Percentiles rank a stretch among this genome's conserved stretches.
These are phyloP conservation scores for Enteromius paludinosus DNA, from an alignment of 2,797 vertebrate species.

Conservation along the genomic window DNA sequence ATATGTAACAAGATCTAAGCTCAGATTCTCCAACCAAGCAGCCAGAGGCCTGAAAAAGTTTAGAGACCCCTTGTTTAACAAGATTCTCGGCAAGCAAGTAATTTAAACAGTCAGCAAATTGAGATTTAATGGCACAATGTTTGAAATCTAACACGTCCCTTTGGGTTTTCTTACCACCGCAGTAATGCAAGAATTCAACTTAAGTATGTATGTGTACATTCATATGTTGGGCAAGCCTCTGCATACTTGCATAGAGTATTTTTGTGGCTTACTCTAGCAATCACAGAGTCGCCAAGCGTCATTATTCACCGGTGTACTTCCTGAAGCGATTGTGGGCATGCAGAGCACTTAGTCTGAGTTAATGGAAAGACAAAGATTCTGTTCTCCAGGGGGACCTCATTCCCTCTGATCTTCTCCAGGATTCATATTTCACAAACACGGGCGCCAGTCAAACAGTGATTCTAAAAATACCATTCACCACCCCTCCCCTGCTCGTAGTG, in stretches of 20 bases:
- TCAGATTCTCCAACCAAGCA: neutral
- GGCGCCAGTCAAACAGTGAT: conserved; percentile 41
- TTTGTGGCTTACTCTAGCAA: conserved; percentile 1
- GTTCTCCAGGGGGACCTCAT: conserved; percentile 35
- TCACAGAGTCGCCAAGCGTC: neutral
- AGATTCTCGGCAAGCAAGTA: neutral
- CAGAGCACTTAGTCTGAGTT: conserved; percentile 48
- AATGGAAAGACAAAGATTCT: conserved; percentile 53
- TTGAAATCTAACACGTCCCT: neutral
- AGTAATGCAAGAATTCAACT: neutral
- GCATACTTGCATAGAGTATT: neutral
- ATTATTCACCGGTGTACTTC: conserved; percentile 39
- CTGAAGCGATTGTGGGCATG: conserved; percentile 32
- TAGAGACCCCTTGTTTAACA: neutral
- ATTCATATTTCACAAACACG: conserved; percentile 58
- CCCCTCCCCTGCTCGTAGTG: conserved; percentile 8
- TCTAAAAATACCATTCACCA: conserved; percentile 53
- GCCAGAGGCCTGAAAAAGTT: neutral
- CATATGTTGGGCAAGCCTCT: neutral
- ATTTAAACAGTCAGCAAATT: neutral
- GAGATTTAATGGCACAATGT: neutral
- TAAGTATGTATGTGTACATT: neutral
- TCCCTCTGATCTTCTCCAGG: conserved; percentile 46
- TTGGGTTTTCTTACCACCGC: neutral
- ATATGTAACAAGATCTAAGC: neutral